Conservation (phyloP, 2,797 vertebrate species). For the Crax fasciolata region DNA sequence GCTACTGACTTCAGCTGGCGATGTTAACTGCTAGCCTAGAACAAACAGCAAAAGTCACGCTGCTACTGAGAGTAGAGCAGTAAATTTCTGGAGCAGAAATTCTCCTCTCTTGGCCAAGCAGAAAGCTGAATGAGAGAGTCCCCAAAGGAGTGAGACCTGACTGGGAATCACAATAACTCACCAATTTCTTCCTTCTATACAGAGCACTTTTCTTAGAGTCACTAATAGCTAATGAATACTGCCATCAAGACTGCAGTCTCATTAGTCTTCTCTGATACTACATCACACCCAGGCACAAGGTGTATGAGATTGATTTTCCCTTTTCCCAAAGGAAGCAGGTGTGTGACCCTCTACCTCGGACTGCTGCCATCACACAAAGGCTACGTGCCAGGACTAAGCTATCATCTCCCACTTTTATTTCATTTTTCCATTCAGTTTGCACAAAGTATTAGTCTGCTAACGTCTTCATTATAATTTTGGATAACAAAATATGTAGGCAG, state of each 20-base stretch:
- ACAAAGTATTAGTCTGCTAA: not conserved
- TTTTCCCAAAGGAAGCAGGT: not conserved
- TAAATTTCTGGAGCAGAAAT: not conserved
- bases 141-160: not conserved
- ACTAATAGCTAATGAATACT: slow-evolving; percentile 12
- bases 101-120: not conserved
- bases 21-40: not conserved
- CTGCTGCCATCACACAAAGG: rapidly evolving
- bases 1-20: not conserved
- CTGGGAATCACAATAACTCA: not conserved
- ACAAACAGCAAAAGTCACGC: not conserved
- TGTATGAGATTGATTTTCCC: not conserved
- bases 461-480: slow-evolving; percentile 17
- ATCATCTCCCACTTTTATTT: not conserved
- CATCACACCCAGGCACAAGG: not conserved
- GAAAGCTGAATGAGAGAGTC: not conserved
- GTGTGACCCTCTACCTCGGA: not conserved
- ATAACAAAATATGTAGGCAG: slow-evolving; percentile 13
- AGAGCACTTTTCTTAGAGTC: not conserved
- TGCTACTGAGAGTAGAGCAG: not conserved
- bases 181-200: not conserved
- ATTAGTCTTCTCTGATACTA: not conserved
- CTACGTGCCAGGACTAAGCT: not conserved
- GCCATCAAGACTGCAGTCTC: not conserved
- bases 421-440: not conserved